Evolutionary conservation across 2,113 vertebrate species (phyloP).

Genomic region (Ctenodactylus gundi): DNA sequence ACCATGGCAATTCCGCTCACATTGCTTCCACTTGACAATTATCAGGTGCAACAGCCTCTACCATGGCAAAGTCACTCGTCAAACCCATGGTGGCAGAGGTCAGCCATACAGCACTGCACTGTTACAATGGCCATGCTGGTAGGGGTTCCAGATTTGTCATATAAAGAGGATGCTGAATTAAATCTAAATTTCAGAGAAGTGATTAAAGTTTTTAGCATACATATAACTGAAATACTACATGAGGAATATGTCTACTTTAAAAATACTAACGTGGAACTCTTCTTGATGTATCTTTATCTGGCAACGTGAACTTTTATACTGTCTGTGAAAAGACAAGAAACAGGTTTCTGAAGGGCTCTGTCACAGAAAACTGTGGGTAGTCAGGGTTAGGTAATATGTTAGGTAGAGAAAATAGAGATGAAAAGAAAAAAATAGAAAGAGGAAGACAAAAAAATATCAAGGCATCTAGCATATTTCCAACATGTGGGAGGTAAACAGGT

Average conservation of each 20-base stretch:
- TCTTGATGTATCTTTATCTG: neutral
- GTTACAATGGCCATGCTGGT: neutral
- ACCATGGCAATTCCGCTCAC: neutral
- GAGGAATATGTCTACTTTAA: neutral
- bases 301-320: neutral
- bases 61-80: neutral
- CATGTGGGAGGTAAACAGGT: neutral
- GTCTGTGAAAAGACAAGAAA: neutral
- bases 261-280: neutral
- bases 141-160: neutral
- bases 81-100: neutral
- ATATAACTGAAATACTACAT: neutral
- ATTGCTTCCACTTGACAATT: neutral
- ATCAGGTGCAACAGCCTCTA: neutral
- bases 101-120: rapidly evolving
- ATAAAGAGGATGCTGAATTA: neutral
- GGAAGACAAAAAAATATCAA: neutral
- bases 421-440: neutral
- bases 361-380: neutral
- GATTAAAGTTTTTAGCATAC: neutral
- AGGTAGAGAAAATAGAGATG: neutral
- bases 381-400: neutral
- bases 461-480: neutral
- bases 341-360: neutral
- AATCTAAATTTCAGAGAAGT: neutral